Base-by-base conservation (phyloP, 1,140 invertebrate species). In the Phenacoccus solenopsis region DNA sequence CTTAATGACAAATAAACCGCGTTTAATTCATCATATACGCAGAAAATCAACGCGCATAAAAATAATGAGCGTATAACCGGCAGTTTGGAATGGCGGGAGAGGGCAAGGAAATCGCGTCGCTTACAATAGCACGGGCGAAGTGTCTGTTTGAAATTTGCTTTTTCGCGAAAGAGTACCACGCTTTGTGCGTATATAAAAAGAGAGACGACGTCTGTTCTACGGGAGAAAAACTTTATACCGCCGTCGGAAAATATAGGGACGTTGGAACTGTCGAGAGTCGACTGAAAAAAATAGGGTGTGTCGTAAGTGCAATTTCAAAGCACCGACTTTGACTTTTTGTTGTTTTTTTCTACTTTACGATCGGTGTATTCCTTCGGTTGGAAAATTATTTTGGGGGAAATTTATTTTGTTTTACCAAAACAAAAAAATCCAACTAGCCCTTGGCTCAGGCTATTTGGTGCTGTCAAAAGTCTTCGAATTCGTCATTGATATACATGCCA, bases 11-110 rank as follows among this genome's bases (percentile, higher is more conserved):
- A 49, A 49, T 49, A n/a, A 2, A 49, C 20, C 38, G 16, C 12
- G 38, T 49, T 49, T 49, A 49, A 49, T 49, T 49, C 38, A 49
- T 49, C 38, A 49, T n/a, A 49, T 49, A 49, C 38, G 38, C 38
- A 49, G 12, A n/a, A 49, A 49, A 49, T 49, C 38, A 49, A 49
- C 38, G 38, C 20, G 38, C 38, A 49, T 49, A 49, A 49, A 49
- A 49, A 49, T 49, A 49, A 49, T 49, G 38, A 49, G 20, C 5
- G 38, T 49, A 10, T 49, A 49, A 49, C 13, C 38, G 12, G 38
- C 13, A 10, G 4, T n/a, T 10, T n/a, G 20, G 2, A 9, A n/a
- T 49, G 13, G 12, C 5, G 20, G 20, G 38, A 49, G 3, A n/a
- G 38, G 38, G 38, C 20, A 49, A 49, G 20, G 12, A 16, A 49